A percentile compares a stretch with the other conserved stretches of the same genome.
These are phyloP conservation scores for Cataglyphis hispanica DNA, from an alignment of 1,140 invertebrate genomes.

Conservation along the genomic window DNA sequence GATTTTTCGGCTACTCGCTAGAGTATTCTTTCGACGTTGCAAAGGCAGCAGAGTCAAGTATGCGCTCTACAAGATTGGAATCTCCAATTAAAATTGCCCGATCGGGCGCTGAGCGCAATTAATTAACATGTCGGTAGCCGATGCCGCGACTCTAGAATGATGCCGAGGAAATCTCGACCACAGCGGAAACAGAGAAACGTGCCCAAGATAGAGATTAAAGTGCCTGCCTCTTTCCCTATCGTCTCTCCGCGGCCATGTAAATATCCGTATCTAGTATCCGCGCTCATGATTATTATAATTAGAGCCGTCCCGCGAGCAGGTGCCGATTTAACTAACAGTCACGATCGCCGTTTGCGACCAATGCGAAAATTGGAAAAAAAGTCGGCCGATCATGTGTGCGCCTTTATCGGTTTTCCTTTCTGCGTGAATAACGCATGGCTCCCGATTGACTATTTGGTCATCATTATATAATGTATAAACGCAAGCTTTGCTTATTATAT, in stretches of 20 bases:
- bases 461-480: constrained; percentile 42
- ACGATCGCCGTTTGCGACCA: constrained; percentile 11
- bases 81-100: constrained; percentile 69
- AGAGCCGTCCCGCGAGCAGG: constrained; percentile 37
- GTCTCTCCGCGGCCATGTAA: constrained; percentile 18
- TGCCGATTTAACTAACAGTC: constrained; percentile 39
- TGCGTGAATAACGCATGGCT: constrained; percentile 1
- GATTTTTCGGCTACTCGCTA: background rate
- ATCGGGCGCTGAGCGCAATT: constrained; percentile 66
- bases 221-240: constrained; percentile 12
- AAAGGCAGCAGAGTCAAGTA: constrained; percentile 66
- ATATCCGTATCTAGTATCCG: background rate
- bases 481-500: constrained; percentile 44
- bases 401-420: constrained; percentile 41
- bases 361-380: constrained; percentile 44
- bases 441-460: constrained; percentile 10
- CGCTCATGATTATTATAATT: constrained; percentile 49
- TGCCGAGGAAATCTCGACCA: constrained; percentile 4
- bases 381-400: background rate
- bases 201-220: constrained; percentile 63
- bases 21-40: constrained; percentile 26
- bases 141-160: constrained; percentile 47
- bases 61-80: constrained; percentile 47
- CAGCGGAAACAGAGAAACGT: constrained; percentile 31
- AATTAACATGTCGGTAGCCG: constrained; percentile 73